Conservation (phyloP, 2,888 invertebrate species). For the Spilosoma lubricipeda region DNA sequence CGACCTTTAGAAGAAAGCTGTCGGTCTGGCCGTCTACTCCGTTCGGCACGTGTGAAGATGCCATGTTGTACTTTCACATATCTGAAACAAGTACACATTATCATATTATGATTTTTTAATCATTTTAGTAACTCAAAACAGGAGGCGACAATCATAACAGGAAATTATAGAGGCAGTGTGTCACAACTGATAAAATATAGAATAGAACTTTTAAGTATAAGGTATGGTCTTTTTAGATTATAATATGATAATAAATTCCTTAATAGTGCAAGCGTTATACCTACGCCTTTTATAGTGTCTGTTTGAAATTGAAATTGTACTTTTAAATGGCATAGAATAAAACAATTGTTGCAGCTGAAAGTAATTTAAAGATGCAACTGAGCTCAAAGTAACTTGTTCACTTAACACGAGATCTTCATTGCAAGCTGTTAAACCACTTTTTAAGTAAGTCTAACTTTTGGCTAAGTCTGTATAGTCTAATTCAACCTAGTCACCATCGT, state of each 20-base stretch:
- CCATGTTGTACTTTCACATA: constrained; percentile 74
- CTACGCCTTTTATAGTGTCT: too few relatives aligned
- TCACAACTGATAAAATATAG: too few relatives aligned
- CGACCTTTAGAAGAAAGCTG: constrained; percentile 74
- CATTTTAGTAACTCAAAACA: accelerated
- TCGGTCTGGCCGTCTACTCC: constrained; percentile 59
- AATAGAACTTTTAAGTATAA: too few relatives aligned
- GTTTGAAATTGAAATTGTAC: too few relatives aligned
- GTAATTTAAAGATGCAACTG: background rate
- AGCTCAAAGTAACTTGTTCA: background rate
- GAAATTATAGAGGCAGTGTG: too few relatives aligned
- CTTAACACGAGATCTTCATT: background rate
- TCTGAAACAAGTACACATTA: constrained; percentile 66
- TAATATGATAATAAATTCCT: too few relatives aligned
- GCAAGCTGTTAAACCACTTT: background rate
- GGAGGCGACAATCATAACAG: too few relatives aligned
- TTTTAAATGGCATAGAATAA: background rate
- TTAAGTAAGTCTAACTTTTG: background rate
- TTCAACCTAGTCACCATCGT: background rate
- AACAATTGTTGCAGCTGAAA: background rate
- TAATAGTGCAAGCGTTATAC: too few relatives aligned
- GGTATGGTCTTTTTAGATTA: too few relatives aligned
- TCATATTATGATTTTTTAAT: background rate
- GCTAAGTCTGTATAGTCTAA: background rate
- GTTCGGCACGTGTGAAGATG: constrained; percentile 67